Evolutionary conservation across 2,797 vertebrate genomes (phyloP).

Genomic region (Phoxinus dragarum): DNA sequence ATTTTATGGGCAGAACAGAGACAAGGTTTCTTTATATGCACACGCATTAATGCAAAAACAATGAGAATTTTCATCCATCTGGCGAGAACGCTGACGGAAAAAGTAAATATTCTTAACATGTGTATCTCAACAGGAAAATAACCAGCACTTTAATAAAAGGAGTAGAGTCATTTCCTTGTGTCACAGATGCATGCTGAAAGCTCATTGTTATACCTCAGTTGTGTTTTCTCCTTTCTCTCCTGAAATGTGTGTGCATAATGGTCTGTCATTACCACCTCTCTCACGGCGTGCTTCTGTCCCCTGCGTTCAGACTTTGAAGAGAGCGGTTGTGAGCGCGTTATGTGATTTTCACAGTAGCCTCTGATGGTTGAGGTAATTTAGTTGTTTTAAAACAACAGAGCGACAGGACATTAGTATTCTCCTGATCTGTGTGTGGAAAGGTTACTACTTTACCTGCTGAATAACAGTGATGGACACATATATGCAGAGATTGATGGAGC

Average conservation of each 20-base stretch:
- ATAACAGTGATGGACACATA: slow-evolving; percentile 58
- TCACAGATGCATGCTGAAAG: slow-evolving; percentile 59
- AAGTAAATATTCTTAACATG: slow-evolving; percentile 48
- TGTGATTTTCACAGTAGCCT: slow-evolving; percentile 67
- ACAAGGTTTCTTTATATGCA: slow-evolving; percentile 10
- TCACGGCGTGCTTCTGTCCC: slow-evolving; percentile 47
- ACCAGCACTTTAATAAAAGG: slow-evolving; percentile 42
- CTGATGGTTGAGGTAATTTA: slow-evolving; percentile 72
- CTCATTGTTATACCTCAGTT: slow-evolving; percentile 59
- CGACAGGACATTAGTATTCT: slow-evolving; percentile 70
- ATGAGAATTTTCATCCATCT: slow-evolving; percentile 40
- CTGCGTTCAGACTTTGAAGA: slow-evolving; percentile 54
- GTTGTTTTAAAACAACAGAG: slow-evolving; percentile 74
- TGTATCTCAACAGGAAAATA: slow-evolving; percentile 45
- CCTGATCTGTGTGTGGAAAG: slow-evolving; percentile 63
- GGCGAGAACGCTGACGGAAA: neutral
- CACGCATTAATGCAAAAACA: slow-evolving; percentile 42
- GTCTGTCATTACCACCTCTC: slow-evolving; percentile 62
- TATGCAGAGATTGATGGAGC: slow-evolving; percentile 42
- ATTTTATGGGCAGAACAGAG: slow-evolving; percentile 22
- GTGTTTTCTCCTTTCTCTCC: slow-evolving; percentile 59
- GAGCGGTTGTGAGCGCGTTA: slow-evolving; percentile 62
- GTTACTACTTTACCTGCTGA: slow-evolving; percentile 60
- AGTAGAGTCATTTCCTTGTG: slow-evolving; percentile 56
- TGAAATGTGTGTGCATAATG: slow-evolving; percentile 60